Percentiles rank a stretch among this genome's conserved stretches.
phyloP scores from a whole-genome alignment of 2,888 invertebrate species.

The Heliconius erato region DNA sequence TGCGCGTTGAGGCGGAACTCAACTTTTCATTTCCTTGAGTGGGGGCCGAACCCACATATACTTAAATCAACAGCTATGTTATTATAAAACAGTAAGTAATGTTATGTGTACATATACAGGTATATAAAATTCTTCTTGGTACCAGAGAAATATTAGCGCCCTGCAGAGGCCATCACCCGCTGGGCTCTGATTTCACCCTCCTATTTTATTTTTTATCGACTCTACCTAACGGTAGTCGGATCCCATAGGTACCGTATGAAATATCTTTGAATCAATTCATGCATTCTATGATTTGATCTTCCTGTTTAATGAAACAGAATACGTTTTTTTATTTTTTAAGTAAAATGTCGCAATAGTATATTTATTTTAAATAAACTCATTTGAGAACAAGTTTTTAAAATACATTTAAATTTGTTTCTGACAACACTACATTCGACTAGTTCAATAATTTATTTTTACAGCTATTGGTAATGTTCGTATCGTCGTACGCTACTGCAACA shows the following conservation, averaged over 20 bases:
- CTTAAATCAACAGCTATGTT: neutral
- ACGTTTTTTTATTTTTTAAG: neutral
- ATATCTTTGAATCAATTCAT: slow-evolving; percentile 50
- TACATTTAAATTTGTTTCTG: neutral
- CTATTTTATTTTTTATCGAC: slow-evolving; percentile 70
- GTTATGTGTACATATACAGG: too few species aligned
- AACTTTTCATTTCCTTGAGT: too few species aligned
- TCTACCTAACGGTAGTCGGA: slow-evolving; percentile 76
- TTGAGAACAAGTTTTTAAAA: neutral
- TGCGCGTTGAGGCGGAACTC: too few species aligned
- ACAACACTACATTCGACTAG: neutral
- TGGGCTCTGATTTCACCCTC: slow-evolving; percentile 74
- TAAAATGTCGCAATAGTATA: neutral
- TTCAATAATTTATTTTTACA: slow-evolving; percentile 14
- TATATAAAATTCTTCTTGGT: neutral
- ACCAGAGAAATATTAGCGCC: slow-evolving; percentile 30
- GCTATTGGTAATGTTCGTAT: neutral
- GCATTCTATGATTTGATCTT: slow-evolving; percentile 50
- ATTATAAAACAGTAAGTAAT: neutral
- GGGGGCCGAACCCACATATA: neutral
- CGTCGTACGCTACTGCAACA: slow-evolving; percentile 18
- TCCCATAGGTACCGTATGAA: slow-evolving; percentile 67
- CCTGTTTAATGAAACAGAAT: slow-evolving; percentile 56
- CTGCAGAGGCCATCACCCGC: slow-evolving; percentile 29
- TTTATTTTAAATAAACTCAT: neutral